A percentile compares a stretch with the other conserved stretches of the same genome.
phyloP scores from a whole-genome alignment of 2,888 invertebrate species.

The Hyppa rectilinea region DNA sequence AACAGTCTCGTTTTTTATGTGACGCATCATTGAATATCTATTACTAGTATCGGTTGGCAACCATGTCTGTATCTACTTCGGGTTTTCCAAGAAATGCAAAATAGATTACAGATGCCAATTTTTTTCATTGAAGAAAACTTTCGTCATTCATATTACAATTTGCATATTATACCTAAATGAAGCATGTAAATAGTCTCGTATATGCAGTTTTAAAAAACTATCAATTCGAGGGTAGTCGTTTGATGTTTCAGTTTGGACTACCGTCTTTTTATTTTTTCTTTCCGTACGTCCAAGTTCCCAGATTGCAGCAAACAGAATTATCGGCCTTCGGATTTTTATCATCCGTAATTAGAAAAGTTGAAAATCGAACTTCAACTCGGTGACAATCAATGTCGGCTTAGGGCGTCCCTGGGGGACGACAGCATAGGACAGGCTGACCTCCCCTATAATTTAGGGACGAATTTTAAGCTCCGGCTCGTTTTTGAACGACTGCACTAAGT shows the following conservation, averaged over 20 bases:
- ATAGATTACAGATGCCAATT: conserved; percentile 3
- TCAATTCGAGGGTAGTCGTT: neutral
- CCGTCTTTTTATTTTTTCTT: neutral
- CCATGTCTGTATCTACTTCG: neutral
- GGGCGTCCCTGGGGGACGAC: no score
- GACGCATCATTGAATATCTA: conserved; percentile 21
- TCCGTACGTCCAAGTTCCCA: neutral
- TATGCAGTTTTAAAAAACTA: neutral
- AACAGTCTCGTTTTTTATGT: conserved; percentile 7
- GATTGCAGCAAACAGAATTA: no score
- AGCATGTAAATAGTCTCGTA: no score
- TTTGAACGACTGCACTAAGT: no score
- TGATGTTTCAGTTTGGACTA: neutral
- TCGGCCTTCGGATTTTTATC: no score
- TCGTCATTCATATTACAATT: neutral
- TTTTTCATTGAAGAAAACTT: neutral
- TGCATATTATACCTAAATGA: no score
- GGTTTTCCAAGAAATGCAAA: neutral
- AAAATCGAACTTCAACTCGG: no score
- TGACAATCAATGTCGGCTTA: no score
- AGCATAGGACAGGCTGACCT: no score
- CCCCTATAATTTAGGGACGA: no score
- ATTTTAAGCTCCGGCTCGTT: no score
- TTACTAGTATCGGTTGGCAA: conserved; percentile 27
- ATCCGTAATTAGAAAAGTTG: no score